Base-by-base conservation (phyloP, 2,888 invertebrate genomes). In the Periphyllus acericola region DNA sequence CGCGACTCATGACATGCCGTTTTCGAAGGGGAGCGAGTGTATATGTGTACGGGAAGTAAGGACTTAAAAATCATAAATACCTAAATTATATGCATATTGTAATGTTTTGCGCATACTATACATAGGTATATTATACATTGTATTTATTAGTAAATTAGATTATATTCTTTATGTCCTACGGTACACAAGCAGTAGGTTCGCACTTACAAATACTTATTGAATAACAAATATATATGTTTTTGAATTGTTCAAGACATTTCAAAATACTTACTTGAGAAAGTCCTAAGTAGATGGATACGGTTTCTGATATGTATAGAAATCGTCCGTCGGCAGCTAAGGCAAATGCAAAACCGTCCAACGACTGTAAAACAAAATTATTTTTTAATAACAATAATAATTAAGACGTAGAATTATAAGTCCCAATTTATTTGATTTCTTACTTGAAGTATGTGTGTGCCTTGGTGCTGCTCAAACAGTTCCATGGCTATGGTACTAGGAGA, bases 231-330 rank as follows among this genome's bases (percentile, higher is more conserved):
- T 34, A 9, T 52, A 66, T 36, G n/a, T 6, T 78, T 32, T 78
- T 29, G 29, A 32, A 78, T 52, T 78, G 52, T 46, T 46, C 19
- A 46, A 14, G 40, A 6, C 29, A 29, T 86, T 86, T 80, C 71
- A 76, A 83, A 84, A 83, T 72, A 80, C 94, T 94, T 93, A 98
- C 98, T 96, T 99, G 99, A 92, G 99, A 99, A 92, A 99, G 95
- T 91, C 99, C 99, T 93, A 99, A 95, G 94, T 99, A 99, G 93
- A 99, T 98, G 92, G 99, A 99, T 91, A 99, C 99, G 91, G 99
- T 99, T 94, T 99, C 99, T 91, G 99, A 99, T 93, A 99, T 98
- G 94, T 99, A 99, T 92, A 99, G 95, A 93, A 99, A 98, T 92
- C 98, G 94, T 90, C 98, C 99, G 92, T 98, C 98, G 90, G 97